Conservation (phyloP, 2,888 invertebrate genomes). For the Platerodrilus igneus region DNA sequence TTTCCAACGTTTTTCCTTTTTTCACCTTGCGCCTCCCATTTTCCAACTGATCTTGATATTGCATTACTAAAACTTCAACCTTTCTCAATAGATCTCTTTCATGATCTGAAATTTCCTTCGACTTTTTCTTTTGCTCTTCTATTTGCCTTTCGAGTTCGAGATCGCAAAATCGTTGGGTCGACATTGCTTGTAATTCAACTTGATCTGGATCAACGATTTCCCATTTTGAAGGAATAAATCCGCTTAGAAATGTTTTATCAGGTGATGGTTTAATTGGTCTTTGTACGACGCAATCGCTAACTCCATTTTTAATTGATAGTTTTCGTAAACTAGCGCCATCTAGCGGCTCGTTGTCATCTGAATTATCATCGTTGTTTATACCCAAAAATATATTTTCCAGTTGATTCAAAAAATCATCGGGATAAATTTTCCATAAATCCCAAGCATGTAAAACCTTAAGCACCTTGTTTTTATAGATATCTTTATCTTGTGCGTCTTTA, state of each 20-base stretch:
- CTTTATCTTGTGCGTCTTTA: conserved; percentile 76
- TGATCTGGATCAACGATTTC: conserved; percentile 87
- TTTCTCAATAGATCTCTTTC: conserved; percentile 57
- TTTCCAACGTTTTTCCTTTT: conserved; percentile 61
- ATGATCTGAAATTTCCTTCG: conserved; percentile 7
- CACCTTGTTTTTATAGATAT: conserved; percentile 84
- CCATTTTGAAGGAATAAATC: conserved; percentile 90
- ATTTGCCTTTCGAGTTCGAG: conserved; percentile 40
- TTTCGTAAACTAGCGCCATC: conserved; percentile 43
- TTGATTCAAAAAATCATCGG: conserved; percentile 77
- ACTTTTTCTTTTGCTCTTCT: conserved; percentile 30
- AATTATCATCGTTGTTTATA: conserved; percentile 45
- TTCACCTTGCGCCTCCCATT: conserved; percentile 66
- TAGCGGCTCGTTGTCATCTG: conserved; percentile 41
- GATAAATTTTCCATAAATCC: conserved; percentile 95
- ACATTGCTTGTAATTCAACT: conserved; percentile 73
- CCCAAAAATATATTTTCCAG: conserved; percentile 86
- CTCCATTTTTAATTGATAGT: conserved; percentile 33
- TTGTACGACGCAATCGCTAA: conserved; percentile 9
- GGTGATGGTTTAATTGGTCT: background rate
- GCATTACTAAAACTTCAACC: conserved; percentile 86
- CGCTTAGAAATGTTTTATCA: conserved; percentile 45
- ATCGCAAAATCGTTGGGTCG: conserved; percentile 78
- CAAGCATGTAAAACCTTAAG: conserved; percentile 86
- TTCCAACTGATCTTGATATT: conserved; percentile 90